These are phyloP conservation scores for Spodoptera littoralis DNA, from an alignment of 2,888 invertebrate genomes.

Conservation along the genomic window DNA sequence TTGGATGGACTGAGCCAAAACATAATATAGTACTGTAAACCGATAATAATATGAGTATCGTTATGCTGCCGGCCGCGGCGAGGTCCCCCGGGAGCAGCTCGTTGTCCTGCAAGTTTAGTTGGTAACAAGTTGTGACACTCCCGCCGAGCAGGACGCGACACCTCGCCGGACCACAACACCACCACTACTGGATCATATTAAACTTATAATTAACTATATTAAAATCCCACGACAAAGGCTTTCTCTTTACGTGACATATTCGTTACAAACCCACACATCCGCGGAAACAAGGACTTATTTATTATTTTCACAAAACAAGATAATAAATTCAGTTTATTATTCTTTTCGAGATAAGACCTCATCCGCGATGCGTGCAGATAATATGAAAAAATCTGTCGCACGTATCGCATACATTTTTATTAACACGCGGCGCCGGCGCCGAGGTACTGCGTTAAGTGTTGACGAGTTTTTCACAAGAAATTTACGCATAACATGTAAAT, in stretches of 20 bases:
- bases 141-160: no score
- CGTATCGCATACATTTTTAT: constrained; percentile 29
- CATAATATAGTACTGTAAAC: constrained; percentile 1
- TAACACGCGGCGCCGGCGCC: constrained; percentile 33
- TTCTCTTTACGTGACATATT: background rate
- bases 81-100: constrained; percentile 21
- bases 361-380: constrained; percentile 21
- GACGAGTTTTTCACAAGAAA: constrained; percentile 56
- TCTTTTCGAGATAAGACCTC: constrained; percentile 6
- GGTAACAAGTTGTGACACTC: constrained; percentile 25
- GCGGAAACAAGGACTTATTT: constrained; percentile 6
- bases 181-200: background rate
- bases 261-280: background rate
- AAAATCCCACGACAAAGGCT: no score
- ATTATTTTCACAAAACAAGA: constrained; percentile 33
- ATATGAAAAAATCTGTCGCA: constrained; percentile 38
- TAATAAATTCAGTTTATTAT: constrained; percentile 50
- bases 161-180: no score
- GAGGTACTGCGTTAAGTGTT: constrained; percentile 46
- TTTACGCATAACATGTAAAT: constrained; percentile 55
- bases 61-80: background rate
- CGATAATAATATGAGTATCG: constrained; percentile 17
- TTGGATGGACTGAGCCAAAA: background rate
- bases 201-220: background rate
- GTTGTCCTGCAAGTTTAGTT: constrained; percentile 29